Evolutionary conservation across 1,140 invertebrate species (phyloP).

Genomic region (Macrobrachium rosenbergii): DNA sequence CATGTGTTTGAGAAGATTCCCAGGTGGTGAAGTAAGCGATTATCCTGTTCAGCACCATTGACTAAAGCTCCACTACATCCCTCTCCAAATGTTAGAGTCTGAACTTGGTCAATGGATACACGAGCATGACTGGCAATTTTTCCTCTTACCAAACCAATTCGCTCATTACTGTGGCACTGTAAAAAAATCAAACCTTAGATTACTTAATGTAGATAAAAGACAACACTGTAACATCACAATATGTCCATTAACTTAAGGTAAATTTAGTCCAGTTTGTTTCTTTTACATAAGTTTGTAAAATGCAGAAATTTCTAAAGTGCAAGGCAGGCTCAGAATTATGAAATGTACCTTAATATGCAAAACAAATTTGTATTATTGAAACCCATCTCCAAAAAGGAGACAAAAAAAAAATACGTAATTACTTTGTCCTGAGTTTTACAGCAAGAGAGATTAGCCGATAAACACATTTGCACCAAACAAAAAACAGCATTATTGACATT

Average conservation of each 20-base stretch:
- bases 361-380: too few species aligned
- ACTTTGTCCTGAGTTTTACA: too few species aligned
- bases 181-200: constrained; percentile 7
- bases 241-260: not conserved
- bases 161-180: constrained; percentile 73
- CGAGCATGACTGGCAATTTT: constrained; percentile 68
- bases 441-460: too few species aligned
- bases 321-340: too few species aligned
- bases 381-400: too few species aligned
- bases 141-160: constrained; percentile 70
- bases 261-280: too few species aligned
- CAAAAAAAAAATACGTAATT: too few species aligned
- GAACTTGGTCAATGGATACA: constrained; percentile 69
- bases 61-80: constrained; percentile 60
- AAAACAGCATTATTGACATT: too few species aligned
- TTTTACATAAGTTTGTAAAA: too few species aligned
- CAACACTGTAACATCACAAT: not conserved
- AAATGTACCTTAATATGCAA: too few species aligned
- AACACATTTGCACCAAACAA: too few species aligned
- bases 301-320: too few species aligned
- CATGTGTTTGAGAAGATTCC: constrained; percentile 27
- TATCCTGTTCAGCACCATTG: constrained; percentile 53
- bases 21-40: constrained; percentile 38
- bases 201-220: not conserved
- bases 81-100: constrained; percentile 68